Percentiles rank a stretch among this genome's conserved stretches.
Evolutionary conservation across 1,140 invertebrate species (phyloP).

Genomic region (Papilio helenus): DNA sequence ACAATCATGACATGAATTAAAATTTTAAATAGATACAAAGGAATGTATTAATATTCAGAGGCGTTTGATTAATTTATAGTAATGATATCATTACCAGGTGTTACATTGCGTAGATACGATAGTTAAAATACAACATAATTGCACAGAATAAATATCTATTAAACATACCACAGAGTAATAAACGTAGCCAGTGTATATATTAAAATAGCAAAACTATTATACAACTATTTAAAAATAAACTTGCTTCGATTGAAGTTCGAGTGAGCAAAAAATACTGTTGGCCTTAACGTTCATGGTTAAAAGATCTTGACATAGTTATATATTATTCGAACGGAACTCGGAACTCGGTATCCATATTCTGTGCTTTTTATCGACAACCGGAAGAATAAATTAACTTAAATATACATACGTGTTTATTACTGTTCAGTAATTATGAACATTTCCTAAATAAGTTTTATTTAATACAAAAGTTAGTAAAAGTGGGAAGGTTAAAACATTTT

Average conservation of each 20-base stretch:
- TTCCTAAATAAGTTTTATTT: not conserved
- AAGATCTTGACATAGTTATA: slow-evolving; percentile 54
- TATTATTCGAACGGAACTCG: slow-evolving; percentile 45
- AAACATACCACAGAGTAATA: not conserved
- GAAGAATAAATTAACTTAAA: slow-evolving; percentile 44
- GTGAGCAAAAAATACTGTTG: slow-evolving; percentile 39
- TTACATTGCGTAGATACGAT: not conserved
- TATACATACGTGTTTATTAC: slow-evolving; percentile 5
- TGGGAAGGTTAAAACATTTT: not conserved
- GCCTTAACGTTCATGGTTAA: slow-evolving; percentile 47
- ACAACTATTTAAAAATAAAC: slow-evolving; percentile 39
- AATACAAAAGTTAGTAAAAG: not conserved
- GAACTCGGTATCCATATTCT: slow-evolving; percentile 46
- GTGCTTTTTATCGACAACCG: slow-evolving; percentile 43
- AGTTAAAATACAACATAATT: not conserved
- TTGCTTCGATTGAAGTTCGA: slow-evolving; percentile 38
- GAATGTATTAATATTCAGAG: not conserved
- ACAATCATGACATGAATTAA: not conserved
- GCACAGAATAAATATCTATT: too few relatives aligned
- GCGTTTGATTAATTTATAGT: not conserved
- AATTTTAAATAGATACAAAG: not conserved
- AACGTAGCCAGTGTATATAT: not conserved
- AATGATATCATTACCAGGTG: slow-evolving; percentile 1
- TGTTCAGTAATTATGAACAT: not conserved
- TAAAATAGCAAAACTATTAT: slow-evolving; percentile 20